A percentile compares a stretch with the other conserved stretches of the same genome.
Evolutionary conservation across 2,113 vertebrate genomes (phyloP).

Genomic region (Anser brachyrhynchus): DNA sequence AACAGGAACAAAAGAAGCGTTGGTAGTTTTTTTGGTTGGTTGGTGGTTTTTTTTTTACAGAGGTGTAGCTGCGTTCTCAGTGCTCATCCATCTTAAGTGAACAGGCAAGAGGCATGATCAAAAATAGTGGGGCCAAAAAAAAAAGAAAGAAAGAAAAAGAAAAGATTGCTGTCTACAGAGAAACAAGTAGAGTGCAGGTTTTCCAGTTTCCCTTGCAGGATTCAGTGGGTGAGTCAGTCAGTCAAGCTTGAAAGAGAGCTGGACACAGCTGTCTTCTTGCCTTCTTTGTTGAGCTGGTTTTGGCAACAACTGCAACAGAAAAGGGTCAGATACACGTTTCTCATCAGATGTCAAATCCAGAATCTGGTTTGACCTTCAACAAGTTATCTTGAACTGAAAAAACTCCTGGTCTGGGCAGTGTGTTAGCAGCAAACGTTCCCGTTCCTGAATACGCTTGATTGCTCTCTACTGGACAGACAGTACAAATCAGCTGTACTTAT

Average conservation of each 20-base stretch:
- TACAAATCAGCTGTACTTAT: background rate
- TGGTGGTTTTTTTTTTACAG: background rate
- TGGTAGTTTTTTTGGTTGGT: background rate
- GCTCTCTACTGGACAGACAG: background rate
- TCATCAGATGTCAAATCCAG: background rate
- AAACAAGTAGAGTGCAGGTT: background rate
- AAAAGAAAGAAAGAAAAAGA: background rate
- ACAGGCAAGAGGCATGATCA: background rate
- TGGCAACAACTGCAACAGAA: background rate
- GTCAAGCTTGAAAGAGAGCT: conserved; percentile 42
- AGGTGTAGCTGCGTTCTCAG: background rate
- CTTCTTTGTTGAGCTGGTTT: conserved; percentile 18
- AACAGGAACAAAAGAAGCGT: background rate
- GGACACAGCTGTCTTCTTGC: background rate
- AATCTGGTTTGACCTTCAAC: background rate
- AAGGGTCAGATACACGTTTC: background rate
- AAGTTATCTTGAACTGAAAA: background rate
- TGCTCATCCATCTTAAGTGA: background rate
- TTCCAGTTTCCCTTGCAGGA: background rate
- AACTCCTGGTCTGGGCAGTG: background rate
- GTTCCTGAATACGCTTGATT: background rate
- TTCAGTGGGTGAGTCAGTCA: background rate
- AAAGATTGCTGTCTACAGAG: background rate
- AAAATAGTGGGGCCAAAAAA: background rate
- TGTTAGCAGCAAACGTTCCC: background rate